Base-by-base conservation (phyloP, 2,797 vertebrate species). In the Heteromormyrus szaboi region DNA sequence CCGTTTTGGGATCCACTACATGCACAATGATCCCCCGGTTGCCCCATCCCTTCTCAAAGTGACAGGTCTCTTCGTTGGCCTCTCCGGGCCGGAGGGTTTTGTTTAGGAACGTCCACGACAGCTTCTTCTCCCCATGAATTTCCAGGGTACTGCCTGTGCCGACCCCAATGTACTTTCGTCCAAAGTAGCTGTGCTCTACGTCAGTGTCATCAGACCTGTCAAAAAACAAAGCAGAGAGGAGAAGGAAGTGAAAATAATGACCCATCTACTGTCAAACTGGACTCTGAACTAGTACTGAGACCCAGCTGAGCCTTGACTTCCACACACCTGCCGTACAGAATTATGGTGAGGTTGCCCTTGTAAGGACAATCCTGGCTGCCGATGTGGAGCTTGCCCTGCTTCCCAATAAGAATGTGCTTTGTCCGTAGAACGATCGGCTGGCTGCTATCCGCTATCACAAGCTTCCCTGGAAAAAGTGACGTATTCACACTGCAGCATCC, bases 101-200 rank as follows among this genome's bases (percentile, higher is more conserved):
- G 95, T 96, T 98, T 59, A 99, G 95, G 91, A 99, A 98, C 0
- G 98, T 99, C 98, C 98, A 99, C 0, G 98, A 97, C 72, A 98
- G 94, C 90, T 99, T 99, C 51, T 93, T 96, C 88, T 94, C 90
- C 0, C 98, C 98, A 0, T 99, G 98, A 91, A 99, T 93, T 92
- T 99, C 98, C 0, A 99, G 94, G 0, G 94, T 96, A 7, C 98
- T 98, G 0, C 97, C 97, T 0, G 91, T 93, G 85, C 96, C 96
- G 0, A 99, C 97, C 0, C 98, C 98, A 0, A 99, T 92, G 90
- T 96, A 99, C 93, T 99, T 99, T 65, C 94, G 94, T 11, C 98
- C 98, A 90, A 98, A 99, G 94, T 98, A 98, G 88, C 95, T 94
- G 90, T 99, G 96, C 0, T 95, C 94, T 0, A 91, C 90, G 22